These are phyloP conservation scores for Crotalus horridus DNA, from an alignment of 2,113 vertebrate species.

Conservation along the genomic window DNA sequence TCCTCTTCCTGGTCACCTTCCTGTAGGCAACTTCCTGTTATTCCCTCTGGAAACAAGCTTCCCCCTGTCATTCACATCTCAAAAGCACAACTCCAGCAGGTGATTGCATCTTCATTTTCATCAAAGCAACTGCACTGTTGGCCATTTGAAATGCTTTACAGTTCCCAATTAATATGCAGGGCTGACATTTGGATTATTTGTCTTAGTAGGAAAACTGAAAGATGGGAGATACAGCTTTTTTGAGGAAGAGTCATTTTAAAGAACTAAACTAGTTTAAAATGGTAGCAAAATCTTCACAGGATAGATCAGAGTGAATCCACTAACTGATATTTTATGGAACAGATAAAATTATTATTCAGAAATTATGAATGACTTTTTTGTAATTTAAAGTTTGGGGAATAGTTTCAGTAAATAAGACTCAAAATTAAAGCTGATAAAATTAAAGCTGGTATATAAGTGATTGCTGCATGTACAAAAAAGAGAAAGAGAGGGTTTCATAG, in stretches of 20 bases:
- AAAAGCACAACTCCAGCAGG: conserved; percentile 89
- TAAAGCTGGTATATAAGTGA: not conserved
- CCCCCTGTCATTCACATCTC: conserved; percentile 91
- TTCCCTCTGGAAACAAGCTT: conserved; percentile 81
- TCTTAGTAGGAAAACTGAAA: not conserved
- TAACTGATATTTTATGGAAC: not conserved
- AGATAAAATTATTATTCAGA: not conserved
- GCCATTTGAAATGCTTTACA: conserved; percentile 20
- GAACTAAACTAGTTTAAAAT: not conserved
- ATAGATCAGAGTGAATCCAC: not conserved
- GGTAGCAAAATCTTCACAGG: not conserved
- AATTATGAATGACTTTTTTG: not conserved
- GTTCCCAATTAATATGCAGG: conserved; percentile 32
- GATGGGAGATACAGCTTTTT: not conserved
- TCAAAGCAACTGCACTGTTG: conserved; percentile 30
- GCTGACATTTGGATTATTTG: not conserved
- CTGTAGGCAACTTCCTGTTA: conserved; percentile 85
- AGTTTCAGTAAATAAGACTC: not conserved
- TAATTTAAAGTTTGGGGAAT: not conserved
- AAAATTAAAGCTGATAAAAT: not conserved
- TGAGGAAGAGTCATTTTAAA: not conserved
- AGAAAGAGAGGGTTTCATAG: not conserved
- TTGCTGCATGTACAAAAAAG: not conserved
- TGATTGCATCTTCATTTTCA: conserved; percentile 71
- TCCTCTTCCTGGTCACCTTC: conserved; percentile 74